Evolutionary conservation across 2,888 invertebrate genomes (phyloP).

Genomic region (Ochropacha duplaris): DNA sequence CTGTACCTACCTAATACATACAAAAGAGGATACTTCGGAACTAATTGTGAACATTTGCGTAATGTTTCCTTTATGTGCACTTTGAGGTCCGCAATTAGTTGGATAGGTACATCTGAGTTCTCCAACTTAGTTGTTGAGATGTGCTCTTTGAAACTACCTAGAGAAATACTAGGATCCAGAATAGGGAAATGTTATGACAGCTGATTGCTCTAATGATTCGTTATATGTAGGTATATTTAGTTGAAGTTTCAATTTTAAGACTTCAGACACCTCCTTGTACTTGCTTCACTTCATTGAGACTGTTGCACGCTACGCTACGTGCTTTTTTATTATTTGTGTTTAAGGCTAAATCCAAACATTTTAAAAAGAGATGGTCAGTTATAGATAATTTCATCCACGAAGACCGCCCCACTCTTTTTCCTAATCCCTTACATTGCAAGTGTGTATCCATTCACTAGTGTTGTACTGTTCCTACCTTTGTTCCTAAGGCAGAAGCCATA

Average conservation of each 20-base stretch:
- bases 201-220: not conserved
- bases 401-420: no score
- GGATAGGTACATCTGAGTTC: not conserved
- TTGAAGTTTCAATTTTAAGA: not conserved
- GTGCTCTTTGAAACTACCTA: conserved; percentile 8
- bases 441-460: no score
- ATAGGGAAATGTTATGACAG: conserved; percentile 8
- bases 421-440: no score
- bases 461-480: no score
- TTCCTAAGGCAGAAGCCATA: no score
- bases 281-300: no score
- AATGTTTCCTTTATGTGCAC: conserved; percentile 1
- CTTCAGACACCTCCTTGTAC: no score
- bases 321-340: no score
- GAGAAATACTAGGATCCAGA: not conserved
- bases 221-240: not conserved
- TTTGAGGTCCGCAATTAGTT: conserved; percentile 1
- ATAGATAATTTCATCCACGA: no score
- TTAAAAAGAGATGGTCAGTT: no score
- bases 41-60: conserved; percentile 5
- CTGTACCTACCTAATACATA: not conserved
- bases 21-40: conserved; percentile 3
- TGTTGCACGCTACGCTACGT: no score
- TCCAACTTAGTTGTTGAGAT: conserved; percentile 4
- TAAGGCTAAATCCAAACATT: no score